Evolutionary conservation across 2,888 invertebrate genomes (phyloP), one percentile per base, ranked within the genome.

Genomic region (Dione juno): DNA sequence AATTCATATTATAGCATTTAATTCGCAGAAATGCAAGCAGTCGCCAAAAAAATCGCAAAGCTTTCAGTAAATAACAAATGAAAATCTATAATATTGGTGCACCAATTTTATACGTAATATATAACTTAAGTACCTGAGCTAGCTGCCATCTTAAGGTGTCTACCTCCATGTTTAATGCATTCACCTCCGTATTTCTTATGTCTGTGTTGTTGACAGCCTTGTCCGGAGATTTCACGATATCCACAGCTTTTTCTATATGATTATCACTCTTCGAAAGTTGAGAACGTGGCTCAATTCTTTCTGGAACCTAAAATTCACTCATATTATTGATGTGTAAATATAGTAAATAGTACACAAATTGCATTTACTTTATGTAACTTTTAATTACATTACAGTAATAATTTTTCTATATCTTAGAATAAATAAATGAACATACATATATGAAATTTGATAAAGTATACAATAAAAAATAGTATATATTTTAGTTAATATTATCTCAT

Each of bases 91-190:
- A 57, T 63, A 81, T 84, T 84, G 83, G 84, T 86, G 85, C 86
- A 87, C 83, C 84, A 85, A 84, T 72, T 53, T 14, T 52, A 37
- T 58, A 71, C 14, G 8, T 45, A n/a, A n/a, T 41, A 28, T 40
- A 40, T 0, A 16, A 43, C 28, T 28, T 43, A 14, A 43, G 21
- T 91, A 96, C 96, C 95, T 96, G 96, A 85, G 95, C 94, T 58
- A 96, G 84, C 82, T 96, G 96, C 96, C 96, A 96, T 81, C 95
- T 94, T 73, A 96, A 88, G 14, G 95, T 95, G 79, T 95, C 95
- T 58, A 96, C 94, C 83, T 95, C 95, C 78, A 94, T 94, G 79
- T 96, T 95, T 58, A 95, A 88, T 40, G 94, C 94, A 75, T 85
- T 87, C 10, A 90, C 88, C 84, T 93, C 90, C 5, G 90, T 91